These are phyloP conservation scores for Naja naja DNA, from an alignment of 2,113 vertebrate species.

Conservation along the genomic window DNA sequence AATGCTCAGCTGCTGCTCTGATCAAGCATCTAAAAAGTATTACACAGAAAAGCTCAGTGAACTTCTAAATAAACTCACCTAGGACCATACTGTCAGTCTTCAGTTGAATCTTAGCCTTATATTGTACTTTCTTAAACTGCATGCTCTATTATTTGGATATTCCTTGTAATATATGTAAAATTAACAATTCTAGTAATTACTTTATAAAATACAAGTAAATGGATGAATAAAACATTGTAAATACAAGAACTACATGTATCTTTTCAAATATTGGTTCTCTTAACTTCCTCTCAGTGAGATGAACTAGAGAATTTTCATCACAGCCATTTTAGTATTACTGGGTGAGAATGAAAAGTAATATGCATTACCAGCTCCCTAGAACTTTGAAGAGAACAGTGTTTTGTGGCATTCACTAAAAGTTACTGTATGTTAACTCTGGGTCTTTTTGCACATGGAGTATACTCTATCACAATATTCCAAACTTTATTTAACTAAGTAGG, in stretches of 20 bases:
- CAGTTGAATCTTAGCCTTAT: too few relatives aligned
- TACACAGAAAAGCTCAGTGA: background rate
- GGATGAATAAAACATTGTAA: background rate
- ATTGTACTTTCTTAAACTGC: background rate
- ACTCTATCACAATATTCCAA: background rate
- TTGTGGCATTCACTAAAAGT: background rate
- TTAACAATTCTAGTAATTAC: background rate
- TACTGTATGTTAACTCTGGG: background rate
- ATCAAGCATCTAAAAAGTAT: background rate
- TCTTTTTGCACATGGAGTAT: background rate
- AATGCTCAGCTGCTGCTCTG: background rate
- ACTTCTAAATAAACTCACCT: background rate
- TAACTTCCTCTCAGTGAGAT: background rate
- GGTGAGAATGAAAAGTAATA: background rate
- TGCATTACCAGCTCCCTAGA: background rate
- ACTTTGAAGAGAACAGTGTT: background rate
- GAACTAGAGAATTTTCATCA: background rate
- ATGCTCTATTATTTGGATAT: background rate
- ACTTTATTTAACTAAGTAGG: background rate
- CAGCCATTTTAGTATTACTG: background rate
- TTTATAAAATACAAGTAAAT: background rate
- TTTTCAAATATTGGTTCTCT: background rate
- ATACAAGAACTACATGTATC: background rate
- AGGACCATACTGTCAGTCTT: background rate
- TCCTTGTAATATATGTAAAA: background rate